phyloP scores from a whole-genome alignment of 2,888 invertebrate species.

The Serripes groenlandicus region DNA sequence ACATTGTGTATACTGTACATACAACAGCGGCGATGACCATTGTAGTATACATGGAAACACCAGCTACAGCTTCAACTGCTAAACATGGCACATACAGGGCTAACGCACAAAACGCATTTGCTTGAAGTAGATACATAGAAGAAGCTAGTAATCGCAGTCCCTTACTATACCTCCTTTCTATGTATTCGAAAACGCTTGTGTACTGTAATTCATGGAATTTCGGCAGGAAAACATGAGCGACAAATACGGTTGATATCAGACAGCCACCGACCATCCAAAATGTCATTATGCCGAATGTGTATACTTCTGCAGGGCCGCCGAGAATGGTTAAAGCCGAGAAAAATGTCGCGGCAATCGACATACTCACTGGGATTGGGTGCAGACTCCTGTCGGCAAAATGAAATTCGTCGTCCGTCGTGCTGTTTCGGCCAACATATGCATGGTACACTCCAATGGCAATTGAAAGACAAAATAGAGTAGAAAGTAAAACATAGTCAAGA shows the following conservation, averaged over 20 bases:
- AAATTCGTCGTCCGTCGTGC: slow-evolving; percentile 87
- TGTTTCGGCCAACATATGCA: slow-evolving; percentile 87
- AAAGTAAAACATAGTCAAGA: slow-evolving; percentile 65
- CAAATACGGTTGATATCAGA: slow-evolving; percentile 72
- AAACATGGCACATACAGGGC: slow-evolving; percentile 60
- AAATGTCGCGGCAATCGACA: slow-evolving; percentile 82
- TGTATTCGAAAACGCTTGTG: slow-evolving; percentile 64
- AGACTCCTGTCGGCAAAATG: slow-evolving; percentile 83
- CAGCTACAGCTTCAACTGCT: slow-evolving; percentile 90
- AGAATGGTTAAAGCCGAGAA: slow-evolving; percentile 70
- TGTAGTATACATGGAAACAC: slow-evolving; percentile 92
- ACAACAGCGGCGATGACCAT: slow-evolving; percentile 93
- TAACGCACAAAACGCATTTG: slow-evolving; percentile 55
- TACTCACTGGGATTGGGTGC: slow-evolving; percentile 83
- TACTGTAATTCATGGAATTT: slow-evolving; percentile 63
- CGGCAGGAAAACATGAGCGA: slow-evolving; percentile 60
- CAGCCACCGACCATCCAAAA: slow-evolving; percentile 66
- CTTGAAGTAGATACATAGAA: slow-evolving; percentile 49
- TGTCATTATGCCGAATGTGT: slow-evolving; percentile 66
- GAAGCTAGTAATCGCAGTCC: slow-evolving; percentile 37
- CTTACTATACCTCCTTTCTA: slow-evolving; percentile 53
- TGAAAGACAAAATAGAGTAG: slow-evolving; percentile 58
- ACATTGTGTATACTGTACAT: slow-evolving; percentile 92
- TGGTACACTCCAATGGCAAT: slow-evolving; percentile 80
- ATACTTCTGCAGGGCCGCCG: slow-evolving; percentile 69